Evolutionary conservation across 1,140 invertebrate genomes (phyloP).

Genomic region (Diprion similis): DNA sequence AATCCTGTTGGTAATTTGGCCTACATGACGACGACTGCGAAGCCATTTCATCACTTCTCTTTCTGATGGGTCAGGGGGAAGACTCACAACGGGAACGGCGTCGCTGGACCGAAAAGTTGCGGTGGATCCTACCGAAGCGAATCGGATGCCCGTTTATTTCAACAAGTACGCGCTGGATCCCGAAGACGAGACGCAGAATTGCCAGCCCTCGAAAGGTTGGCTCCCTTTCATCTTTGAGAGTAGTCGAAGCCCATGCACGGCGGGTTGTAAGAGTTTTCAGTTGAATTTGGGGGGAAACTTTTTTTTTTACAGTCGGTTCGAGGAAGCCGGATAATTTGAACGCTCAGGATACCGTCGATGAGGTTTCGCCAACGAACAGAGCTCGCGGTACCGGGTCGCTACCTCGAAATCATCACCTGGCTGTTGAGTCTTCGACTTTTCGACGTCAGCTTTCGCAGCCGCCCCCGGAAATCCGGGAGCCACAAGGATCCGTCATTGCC

Average conservation of each 20-base stretch:
- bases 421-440: slow-evolving; percentile 8
- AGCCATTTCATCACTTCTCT: slow-evolving; percentile 17
- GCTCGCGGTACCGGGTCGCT: background rate
- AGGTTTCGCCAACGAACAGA: background rate
- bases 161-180: slow-evolving; percentile 75
- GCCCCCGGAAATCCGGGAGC: slow-evolving; percentile 1
- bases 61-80: slow-evolving; percentile 39
- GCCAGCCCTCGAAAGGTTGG: background rate
- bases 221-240: background rate
- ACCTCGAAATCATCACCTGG: slow-evolving; percentile 10
- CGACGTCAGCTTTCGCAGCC: slow-evolving; percentile 8
- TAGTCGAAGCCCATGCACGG: background rate
- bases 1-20: background rate
- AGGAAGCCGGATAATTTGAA: background rate
- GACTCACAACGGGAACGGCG: slow-evolving; percentile 20
- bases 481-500: slow-evolving; percentile 28
- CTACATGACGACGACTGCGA: too few species aligned
- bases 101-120: slow-evolving; percentile 58
- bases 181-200: slow-evolving; percentile 50
- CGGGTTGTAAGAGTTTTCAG: background rate
- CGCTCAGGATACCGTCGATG: background rate
- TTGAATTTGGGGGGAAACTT: background rate
- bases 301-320: background rate
- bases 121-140: slow-evolving; percentile 46
- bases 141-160: slow-evolving; percentile 70